phyloP scores from a whole-genome alignment of 2,797 vertebrate genomes.

The Hipposideros larvatus region DNA sequence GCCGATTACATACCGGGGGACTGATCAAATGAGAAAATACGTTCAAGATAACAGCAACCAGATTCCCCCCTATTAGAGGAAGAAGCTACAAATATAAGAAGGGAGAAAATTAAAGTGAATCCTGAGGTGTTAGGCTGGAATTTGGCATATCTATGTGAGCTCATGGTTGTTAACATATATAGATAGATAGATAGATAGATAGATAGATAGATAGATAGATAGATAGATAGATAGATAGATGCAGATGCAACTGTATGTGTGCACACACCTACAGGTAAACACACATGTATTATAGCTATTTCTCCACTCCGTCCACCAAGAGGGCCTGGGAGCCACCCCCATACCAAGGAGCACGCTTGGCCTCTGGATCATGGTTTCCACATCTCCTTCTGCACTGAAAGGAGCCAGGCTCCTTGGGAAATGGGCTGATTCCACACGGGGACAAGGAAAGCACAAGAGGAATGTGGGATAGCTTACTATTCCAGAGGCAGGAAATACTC shows the following conservation, averaged over 20 bases:
- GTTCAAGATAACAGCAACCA: background rate
- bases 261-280: background rate
- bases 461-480: background rate
- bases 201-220: too few relatives aligned
- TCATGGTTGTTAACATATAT: background rate
- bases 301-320: background rate
- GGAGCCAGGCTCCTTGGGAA: background rate
- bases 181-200: too few relatives aligned
- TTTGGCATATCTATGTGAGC: background rate
- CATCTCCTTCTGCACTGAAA: background rate
- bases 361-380: background rate
- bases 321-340: background rate
- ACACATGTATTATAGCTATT: background rate
- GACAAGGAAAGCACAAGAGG: background rate
- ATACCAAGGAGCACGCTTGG: background rate
- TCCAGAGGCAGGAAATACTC: background rate
- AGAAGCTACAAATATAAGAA: background rate
- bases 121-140: background rate
- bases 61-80: background rate
- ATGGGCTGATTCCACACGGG: background rate
- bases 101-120: background rate
- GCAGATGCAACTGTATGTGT: background rate
- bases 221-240: too few relatives aligned
- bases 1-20: fast-evolving
- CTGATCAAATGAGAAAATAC: background rate